A percentile compares a stretch with the other conserved stretches of the same genome.
These are phyloP conservation scores for Semotilus atromaculatus DNA, from an alignment of 2,797 vertebrate genomes.

Conservation along the genomic window DNA sequence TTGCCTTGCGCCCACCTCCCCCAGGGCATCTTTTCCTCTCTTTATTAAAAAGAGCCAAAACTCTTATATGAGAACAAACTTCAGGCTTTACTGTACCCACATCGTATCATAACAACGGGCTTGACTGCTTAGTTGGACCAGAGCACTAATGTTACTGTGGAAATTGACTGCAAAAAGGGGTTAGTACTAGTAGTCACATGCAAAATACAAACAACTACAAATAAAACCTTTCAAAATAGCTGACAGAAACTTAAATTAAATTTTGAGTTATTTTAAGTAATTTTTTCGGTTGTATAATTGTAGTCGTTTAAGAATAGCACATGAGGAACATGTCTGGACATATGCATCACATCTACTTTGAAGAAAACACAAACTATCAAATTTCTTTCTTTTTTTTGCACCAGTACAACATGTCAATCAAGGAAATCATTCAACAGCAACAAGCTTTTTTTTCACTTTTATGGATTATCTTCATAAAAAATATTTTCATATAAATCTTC, in stretches of 20 bases:
- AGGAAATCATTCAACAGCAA: neutral
- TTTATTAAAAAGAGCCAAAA: constrained; percentile 45
- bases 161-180: constrained; percentile 8
- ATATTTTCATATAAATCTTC: neutral
- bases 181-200: neutral
- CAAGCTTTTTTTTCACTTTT: neutral
- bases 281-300: neutral
- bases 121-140: neutral
- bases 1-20: constrained; percentile 63
- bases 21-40: constrained; percentile 16
- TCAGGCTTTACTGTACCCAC: constrained; percentile 47
- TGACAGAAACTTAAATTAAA: neutral
- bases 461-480: neutral
- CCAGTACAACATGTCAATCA: neutral
- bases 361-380: neutral
- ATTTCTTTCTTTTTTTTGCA: neutral
- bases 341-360: neutral
- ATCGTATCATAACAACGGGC: constrained; percentile 16
- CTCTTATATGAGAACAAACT: constrained; percentile 36
- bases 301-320: neutral
- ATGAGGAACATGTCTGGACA: constrained; percentile 11
- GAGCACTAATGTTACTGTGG: constrained; percentile 3
- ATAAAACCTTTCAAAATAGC: neutral
- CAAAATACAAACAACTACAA: neutral
- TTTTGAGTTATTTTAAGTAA: neutral